Conservation (phyloP, 2,797 vertebrate genomes). For the Sphenodon punctatus region DNA sequence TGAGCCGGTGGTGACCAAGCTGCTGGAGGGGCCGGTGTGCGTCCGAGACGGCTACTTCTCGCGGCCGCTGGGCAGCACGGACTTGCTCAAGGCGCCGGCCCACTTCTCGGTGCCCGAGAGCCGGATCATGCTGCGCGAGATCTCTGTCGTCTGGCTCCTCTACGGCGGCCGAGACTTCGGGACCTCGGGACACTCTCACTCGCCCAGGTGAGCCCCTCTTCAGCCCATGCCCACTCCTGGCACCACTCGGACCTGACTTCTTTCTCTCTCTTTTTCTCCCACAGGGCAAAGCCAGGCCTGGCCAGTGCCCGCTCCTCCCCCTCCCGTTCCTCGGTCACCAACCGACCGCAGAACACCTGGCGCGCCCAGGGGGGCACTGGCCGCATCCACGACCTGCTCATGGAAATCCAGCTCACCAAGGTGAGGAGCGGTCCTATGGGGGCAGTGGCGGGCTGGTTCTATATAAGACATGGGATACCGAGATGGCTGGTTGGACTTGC, state of each 20-base stretch:
- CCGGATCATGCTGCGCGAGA: constrained; percentile 87
- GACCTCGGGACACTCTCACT: constrained; percentile 75
- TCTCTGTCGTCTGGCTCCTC: constrained; percentile 92
- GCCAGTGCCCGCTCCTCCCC: constrained; percentile 81
- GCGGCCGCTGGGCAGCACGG: constrained; percentile 86
- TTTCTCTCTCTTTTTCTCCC: not conserved
- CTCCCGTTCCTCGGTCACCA: constrained; percentile 80
- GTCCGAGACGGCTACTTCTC: constrained; percentile 89
- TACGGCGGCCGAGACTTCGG: constrained; percentile 91
- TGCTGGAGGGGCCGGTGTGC: constrained; percentile 78
- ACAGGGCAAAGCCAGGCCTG: constrained; percentile 51
- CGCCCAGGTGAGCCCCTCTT: constrained; percentile 68
- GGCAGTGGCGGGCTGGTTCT: accelerated
- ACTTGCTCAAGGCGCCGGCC: constrained; percentile 86
- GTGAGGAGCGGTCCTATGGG: constrained; percentile 57
- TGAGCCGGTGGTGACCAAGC: constrained; percentile 87
- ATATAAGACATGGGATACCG: accelerated
- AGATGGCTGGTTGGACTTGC: accelerated
- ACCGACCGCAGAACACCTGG: constrained; percentile 91
- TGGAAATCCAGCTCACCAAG: constrained; percentile 95
- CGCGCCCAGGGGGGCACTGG: constrained; percentile 86
- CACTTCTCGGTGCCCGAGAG: constrained; percentile 88
- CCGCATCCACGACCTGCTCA: constrained; percentile 85
- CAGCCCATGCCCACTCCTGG: not conserved
- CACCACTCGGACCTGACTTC: too few relatives aligned